Base-by-base conservation (phyloP, 64 coral and sea anemone genomes). In the Dendrophyllia cribrosa region DNA sequence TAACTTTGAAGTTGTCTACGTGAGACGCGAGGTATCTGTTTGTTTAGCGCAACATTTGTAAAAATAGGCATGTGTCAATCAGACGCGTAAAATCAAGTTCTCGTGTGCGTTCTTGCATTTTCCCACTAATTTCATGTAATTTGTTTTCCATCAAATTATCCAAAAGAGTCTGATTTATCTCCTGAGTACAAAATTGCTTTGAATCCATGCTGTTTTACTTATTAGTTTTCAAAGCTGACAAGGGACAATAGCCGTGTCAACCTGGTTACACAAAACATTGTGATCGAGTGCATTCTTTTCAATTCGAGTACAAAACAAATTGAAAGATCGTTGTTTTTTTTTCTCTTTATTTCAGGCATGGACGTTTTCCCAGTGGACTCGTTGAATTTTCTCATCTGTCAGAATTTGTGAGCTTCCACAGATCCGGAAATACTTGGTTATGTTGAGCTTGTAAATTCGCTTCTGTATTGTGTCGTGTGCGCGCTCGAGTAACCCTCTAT, bases 401-500 rank as follows among this genome's bases (percentile, higher is more conserved):
- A 84, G 19, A 67, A 84, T 24, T 67, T 66, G 60, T 84, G 80
- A 84, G 62, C 62, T 21, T 66, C 26, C 1, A 50, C 71, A 87
- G 76, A 75, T 23, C 91, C 91, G 82, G 91, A 93, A 87, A 70
- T 78, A 75, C 60, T 93, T 78, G 80, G 80, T 68, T 84, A 68
- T 84, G 80, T 84, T 84, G 80, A 67, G 19, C 69, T 62, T 83
- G 48, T 84, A 82, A 73, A 72, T 58, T 49, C 62, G 66, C 52
- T 50, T 75, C 43, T 53, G 91, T 93, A 93, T 93, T 93, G 91
- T 83, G 46, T 93, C 59, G 60, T 75, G 91, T 59, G 21, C 51
- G 86, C 86, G 72, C 59, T 88, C 51, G 13, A 88, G 11, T 55
- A 59, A 58, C 34, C 72, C 13, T 47, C 77, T 9, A 82, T 91